These are phyloP conservation scores for Drosophila ercepeae DNA, from an alignment of 1,140 invertebrate species.

Conservation along the genomic window DNA sequence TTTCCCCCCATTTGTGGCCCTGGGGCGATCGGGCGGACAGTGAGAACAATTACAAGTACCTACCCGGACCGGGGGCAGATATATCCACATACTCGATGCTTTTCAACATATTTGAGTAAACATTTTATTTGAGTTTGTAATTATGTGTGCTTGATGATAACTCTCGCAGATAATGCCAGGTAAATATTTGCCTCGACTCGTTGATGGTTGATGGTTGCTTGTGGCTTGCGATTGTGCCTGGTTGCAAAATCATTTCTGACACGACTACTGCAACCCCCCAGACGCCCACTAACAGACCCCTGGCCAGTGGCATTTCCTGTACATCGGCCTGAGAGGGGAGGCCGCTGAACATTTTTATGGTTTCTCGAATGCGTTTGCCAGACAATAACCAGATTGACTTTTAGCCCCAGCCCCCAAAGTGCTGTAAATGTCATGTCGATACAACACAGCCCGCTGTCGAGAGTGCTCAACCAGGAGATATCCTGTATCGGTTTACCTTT, in stretches of 20 bases:
- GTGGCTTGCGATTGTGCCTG: conserved; percentile 1
- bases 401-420: conserved; percentile 49
- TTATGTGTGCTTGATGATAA: conserved; percentile 77
- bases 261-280: conserved; percentile 44
- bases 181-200: conserved; percentile 61
- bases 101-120: conserved; percentile 78
- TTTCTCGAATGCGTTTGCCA: conserved; percentile 61
- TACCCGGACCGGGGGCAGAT: conserved; percentile 25
- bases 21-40: conserved; percentile 17
- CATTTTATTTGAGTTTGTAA: conserved; percentile 79
- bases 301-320: conserved; percentile 67
- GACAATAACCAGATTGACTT: conserved; percentile 78
- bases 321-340: conserved; percentile 11
- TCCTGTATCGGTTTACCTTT: conserved; percentile 28
- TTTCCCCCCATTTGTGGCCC: conserved; percentile 5
- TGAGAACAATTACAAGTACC: conserved; percentile 61
- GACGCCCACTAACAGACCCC: conserved; percentile 14
- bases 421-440: conserved; percentile 70
- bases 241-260: conserved; percentile 66
- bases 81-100: conserved; percentile 28
- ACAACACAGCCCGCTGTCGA: conserved; percentile 20
- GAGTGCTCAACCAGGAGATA: conserved; percentile 13
- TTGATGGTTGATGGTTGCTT: conserved; percentile 8
- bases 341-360: conserved; percentile 65
- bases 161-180: conserved; percentile 74